phyloP scores from a whole-genome alignment of 2,797 vertebrate species.

The Okamejei kenojei region DNA sequence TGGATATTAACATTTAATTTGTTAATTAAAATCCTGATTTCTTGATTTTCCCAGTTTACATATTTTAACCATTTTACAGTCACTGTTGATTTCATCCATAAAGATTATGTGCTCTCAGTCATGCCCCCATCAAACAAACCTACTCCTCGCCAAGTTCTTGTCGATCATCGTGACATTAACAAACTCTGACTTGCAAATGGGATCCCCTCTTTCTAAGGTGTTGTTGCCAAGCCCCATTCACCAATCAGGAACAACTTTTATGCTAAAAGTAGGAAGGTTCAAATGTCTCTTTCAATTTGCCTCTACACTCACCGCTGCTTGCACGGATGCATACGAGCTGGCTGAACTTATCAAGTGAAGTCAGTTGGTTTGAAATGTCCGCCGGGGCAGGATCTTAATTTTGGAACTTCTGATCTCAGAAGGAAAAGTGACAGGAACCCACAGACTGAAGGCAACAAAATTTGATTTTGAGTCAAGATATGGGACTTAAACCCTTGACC shows the following conservation, averaged over 20 bases:
- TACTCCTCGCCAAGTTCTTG: neutral
- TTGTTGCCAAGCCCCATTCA: neutral
- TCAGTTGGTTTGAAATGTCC: neutral
- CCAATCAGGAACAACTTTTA: neutral
- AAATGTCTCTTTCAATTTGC: neutral
- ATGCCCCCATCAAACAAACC: neutral
- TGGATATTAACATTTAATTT: neutral
- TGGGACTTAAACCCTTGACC: conserved; percentile 30
- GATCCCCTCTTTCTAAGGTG: neutral
- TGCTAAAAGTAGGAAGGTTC: neutral
- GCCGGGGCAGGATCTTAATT: neutral
- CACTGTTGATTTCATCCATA: neutral
- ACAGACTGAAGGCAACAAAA: neutral
- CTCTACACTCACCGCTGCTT: neutral
- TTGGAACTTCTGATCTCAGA: neutral
- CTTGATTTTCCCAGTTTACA: neutral
- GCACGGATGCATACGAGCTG: neutral
- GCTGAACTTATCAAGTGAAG: neutral
- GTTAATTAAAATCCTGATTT: neutral
- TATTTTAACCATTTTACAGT: neutral
- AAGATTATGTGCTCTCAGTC: neutral
- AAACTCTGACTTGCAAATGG: neutral
- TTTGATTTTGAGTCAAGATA: conserved; percentile 30
- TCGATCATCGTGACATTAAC: no score
- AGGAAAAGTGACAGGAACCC: neutral